Evolutionary conservation across 2,113 vertebrate genomes (phyloP).

Genomic region (Actenoides hombroni): DNA sequence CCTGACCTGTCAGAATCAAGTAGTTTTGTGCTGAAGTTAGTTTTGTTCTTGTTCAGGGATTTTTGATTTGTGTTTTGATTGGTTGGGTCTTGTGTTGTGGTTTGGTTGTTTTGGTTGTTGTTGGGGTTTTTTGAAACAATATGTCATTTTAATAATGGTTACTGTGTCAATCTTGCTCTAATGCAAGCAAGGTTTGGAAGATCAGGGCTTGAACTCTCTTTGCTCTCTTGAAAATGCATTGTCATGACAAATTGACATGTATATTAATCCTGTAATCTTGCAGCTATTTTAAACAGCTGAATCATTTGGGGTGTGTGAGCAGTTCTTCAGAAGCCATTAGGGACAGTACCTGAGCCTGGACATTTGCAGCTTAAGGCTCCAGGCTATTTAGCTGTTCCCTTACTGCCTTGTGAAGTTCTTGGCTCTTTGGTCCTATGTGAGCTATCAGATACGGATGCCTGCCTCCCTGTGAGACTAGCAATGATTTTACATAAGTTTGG

Average conservation of each 20-base stretch:
- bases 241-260: not conserved
- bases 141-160: not conserved
- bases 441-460: accelerated
- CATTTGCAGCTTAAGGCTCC: not conserved
- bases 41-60: not conserved
- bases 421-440: not conserved
- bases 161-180: accelerated
- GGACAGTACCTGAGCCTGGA: not conserved
- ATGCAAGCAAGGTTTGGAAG: not conserved
- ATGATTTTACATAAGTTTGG: not conserved
- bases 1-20: not conserved
- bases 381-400: not conserved
- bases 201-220: not conserved
- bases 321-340: not conserved
- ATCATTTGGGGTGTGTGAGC: not conserved
- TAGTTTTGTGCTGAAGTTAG: not conserved
- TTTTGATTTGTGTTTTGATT: not conserved
- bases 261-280: not conserved
- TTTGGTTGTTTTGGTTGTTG: not conserved
- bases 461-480: not conserved
- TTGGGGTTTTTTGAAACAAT: not conserved
- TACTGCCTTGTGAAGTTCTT: accelerated
- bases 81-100: not conserved
- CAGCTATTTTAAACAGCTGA: not conserved
- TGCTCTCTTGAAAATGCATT: not conserved